phyloP scores from a whole-genome alignment of 2,888 invertebrate genomes.

The Digitonthophagus gazella region DNA sequence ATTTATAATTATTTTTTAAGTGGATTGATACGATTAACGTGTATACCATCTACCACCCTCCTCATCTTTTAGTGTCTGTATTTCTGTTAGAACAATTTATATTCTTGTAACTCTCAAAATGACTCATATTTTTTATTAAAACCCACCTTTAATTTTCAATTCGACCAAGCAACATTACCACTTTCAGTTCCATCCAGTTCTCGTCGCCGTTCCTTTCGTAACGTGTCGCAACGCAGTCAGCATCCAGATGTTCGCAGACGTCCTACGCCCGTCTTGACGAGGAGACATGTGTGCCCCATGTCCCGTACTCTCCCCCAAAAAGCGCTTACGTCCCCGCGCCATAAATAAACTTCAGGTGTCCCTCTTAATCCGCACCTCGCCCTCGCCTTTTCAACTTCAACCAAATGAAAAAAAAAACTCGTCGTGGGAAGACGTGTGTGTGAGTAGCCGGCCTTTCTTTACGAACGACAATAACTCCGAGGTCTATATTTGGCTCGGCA shows the following conservation, averaged over 20 bases:
- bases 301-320: neutral
- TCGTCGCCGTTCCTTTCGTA: neutral
- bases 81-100: too few relatives aligned
- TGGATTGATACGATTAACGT: too few relatives aligned
- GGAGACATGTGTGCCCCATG: neutral
- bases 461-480: neutral
- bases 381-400: neutral
- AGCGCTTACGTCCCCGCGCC: neutral
- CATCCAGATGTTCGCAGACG: conserved; percentile 15
- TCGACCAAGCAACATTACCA: neutral
- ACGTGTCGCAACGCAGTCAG: neutral
- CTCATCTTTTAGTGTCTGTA: too few relatives aligned
- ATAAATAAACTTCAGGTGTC: neutral
- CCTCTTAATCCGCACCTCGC: neutral
- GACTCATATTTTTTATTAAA: neutral
- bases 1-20: too few relatives aligned
- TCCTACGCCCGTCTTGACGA: conserved; percentile 1
- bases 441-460: neutral
- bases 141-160: neutral
- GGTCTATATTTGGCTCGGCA: neutral
- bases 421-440: neutral
- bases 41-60: too few relatives aligned
- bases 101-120: too few relatives aligned
- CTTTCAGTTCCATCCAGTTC: neutral
- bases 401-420: neutral